Evolutionary conservation across 23 tunicate genomes (phyloP).

Genomic region (Ciona savignyi): DNA sequence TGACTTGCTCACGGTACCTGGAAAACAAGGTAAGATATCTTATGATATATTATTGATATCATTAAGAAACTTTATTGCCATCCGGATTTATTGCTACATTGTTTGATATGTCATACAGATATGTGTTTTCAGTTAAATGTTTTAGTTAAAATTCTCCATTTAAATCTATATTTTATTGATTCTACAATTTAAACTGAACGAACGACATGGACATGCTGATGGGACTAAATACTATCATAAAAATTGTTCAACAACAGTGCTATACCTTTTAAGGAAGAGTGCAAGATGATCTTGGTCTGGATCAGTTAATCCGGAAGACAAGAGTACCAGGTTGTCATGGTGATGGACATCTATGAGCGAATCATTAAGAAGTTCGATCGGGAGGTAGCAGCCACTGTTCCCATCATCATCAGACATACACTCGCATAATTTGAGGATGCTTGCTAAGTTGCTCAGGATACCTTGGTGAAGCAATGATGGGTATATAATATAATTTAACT

Average conservation of each 20-base stretch:
- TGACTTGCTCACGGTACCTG: conserved; percentile 14
- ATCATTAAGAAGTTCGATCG: conserved; percentile 9
- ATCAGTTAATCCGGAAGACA: conserved; percentile 5
- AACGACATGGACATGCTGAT: too few relatives aligned
- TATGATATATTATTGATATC: too few relatives aligned
- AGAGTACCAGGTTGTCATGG: conserved; percentile 17
- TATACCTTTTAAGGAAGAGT: conserved; percentile 22
- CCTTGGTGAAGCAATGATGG: too few relatives aligned
- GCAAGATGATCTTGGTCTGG: neutral
- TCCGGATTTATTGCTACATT: too few relatives aligned
- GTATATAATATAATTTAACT: too few relatives aligned
- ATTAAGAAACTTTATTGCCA: too few relatives aligned
- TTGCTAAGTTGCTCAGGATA: conserved; percentile 26
- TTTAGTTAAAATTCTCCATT: too few relatives aligned
- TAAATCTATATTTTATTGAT: too few relatives aligned
- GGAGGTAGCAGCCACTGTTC: neutral
- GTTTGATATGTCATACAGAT: too few relatives aligned
- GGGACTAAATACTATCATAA: too few relatives aligned
- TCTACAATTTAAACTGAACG: too few relatives aligned
- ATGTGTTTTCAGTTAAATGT: too few relatives aligned
- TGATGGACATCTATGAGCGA: conserved; percentile 7
- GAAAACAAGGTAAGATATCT: neutral
- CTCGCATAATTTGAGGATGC: conserved; percentile 12
- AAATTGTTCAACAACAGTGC: neutral
- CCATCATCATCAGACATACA: neutral